Evolutionary conservation across 2,888 invertebrate genomes (phyloP), one percentile per base, ranked within the genome.

Genomic region (Cryptocephalus primarius): DNA sequence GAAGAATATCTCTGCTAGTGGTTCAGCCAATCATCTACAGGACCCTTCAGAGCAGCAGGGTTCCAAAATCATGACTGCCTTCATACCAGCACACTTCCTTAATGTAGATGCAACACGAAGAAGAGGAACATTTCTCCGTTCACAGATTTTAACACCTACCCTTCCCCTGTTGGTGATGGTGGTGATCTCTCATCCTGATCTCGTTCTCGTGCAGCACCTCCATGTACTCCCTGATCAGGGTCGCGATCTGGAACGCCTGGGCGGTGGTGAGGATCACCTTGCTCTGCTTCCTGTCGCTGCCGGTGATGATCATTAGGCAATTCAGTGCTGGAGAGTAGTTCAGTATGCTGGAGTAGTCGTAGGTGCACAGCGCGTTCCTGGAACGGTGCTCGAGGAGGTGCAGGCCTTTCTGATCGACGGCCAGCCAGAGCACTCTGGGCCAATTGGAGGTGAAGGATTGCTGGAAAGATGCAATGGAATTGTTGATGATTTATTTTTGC

Each of bases 381-480:
- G 91, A 85, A 46, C 89, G 83, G 63, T 89, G 88, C 60, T 94
- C 90, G 60, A 94, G 74, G 51, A 95, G 73, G 67, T 94, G 92
- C 50, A 95, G 79, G 13, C 95, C 95, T 59, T 81, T 82, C 68
- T 93, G 92, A 72, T 94, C 92, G 44, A 95, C 88, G 22, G 91
- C 93, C 57, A 95, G 73, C 91, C 94, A 92, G 40, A 95, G 74
- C 39, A 87, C 82, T 62, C 93, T 80, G 32, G 95, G 94, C 89
- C 95, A 92, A 70, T 91, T 91, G 31, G 93, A 92, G 10, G 94
- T 93, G 68, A 93, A 94, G 9, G 91, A 89, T 85, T 95, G 94
- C 88, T 89, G 69, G 34, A 71, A 70, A 41, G 41, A 42, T 47
- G 47, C 43, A 41, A 42, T 36, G 3, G 36, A n/a, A n/a, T n/a